Evolutionary conservation across 2,797 vertebrate species (phyloP), one percentile per base, ranked within the genome.

Genomic region (Danionella dracula): DNA sequence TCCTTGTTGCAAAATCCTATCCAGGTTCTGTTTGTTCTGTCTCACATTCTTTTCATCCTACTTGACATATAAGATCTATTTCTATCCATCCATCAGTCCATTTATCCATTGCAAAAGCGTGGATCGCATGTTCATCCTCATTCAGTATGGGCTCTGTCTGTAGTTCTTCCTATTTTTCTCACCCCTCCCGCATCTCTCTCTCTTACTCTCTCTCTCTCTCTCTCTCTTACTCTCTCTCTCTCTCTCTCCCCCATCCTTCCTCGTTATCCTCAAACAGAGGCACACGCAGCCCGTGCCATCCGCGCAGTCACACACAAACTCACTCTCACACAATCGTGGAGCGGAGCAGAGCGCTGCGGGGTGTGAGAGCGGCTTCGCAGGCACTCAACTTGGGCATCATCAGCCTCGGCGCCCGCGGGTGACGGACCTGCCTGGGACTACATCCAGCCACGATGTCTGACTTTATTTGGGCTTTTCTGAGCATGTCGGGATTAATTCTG

Each of bases 401-500:
- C 37, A 81, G 81, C 48, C 31, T 53, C 23, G 37, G 37, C 72
- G 76, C 79, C 73, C 72, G 69, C 83, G 72, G 82, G 74, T 79
- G 75, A 79, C 32, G 49, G 72, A 64, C 19, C 37, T 34, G 9
- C n/a, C 23, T 57, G 81, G 70, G 76, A 77, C 64, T 79, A 75
- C 66, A 51, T 45, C 67, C 73, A 48, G 75, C 79, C 77, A 84
- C 81, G 19, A 92, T 92, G 90, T 81, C 85, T 76, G 82, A 83
- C 67, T 77, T 88, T 42, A 77, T 92, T 63, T 80, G 88, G 51
- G 79, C 80, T 61, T 78, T 88, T 53, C 76, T 89, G 73, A 79
- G 80, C 70, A 78, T 90, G 78, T 90, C 87, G 77, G 90, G 91
- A 91, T 90, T 92, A 89, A 74, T 88, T 79, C 86, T 85, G 71